phyloP scores from a whole-genome alignment of 2,113 vertebrate genomes.

The Illadopsis cleaveri region DNA sequence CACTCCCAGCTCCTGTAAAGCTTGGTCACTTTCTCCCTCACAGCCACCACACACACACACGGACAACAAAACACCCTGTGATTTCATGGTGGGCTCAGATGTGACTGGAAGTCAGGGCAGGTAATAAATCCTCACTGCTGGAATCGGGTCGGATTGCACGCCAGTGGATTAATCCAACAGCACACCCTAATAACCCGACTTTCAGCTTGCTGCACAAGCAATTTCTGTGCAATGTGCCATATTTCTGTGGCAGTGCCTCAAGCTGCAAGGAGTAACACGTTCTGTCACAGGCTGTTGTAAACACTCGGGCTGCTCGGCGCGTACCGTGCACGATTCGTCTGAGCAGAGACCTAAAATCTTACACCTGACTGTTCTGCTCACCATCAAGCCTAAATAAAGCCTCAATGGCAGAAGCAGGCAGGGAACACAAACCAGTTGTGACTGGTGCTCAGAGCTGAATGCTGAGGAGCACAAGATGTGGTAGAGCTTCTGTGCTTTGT shows the following conservation, averaged over 20 bases:
- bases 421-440: slow-evolving; percentile 44
- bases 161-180: slow-evolving; percentile 48
- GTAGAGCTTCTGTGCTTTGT: neutral
- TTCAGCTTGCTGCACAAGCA: slow-evolving; percentile 56
- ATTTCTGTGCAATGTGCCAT: slow-evolving; percentile 61
- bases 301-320: neutral
- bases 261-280: slow-evolving; percentile 21
- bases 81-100: neutral
- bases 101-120: slow-evolving; percentile 6
- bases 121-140: slow-evolving; percentile 56
- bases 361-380: slow-evolving; percentile 64
- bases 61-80: accelerated
- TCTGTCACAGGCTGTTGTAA: slow-evolving; percentile 60
- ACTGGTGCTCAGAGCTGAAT: neutral
- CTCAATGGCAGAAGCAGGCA: slow-evolving; percentile 42
- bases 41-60: neutral
- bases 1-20: neutral
- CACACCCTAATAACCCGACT: slow-evolving; percentile 45
- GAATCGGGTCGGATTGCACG: slow-evolving; percentile 31
- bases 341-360: slow-evolving; percentile 58
- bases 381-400: slow-evolving; percentile 61
- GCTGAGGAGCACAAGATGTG: neutral
- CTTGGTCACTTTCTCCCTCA: slow-evolving; percentile 23
- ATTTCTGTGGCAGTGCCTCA: slow-evolving; percentile 41
- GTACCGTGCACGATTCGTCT: neutral